Percentiles rank a stretch among this genome's conserved stretches.
phyloP scores from a whole-genome alignment of 2,797 vertebrate genomes.

The Mormyrus hasselquistii region DNA sequence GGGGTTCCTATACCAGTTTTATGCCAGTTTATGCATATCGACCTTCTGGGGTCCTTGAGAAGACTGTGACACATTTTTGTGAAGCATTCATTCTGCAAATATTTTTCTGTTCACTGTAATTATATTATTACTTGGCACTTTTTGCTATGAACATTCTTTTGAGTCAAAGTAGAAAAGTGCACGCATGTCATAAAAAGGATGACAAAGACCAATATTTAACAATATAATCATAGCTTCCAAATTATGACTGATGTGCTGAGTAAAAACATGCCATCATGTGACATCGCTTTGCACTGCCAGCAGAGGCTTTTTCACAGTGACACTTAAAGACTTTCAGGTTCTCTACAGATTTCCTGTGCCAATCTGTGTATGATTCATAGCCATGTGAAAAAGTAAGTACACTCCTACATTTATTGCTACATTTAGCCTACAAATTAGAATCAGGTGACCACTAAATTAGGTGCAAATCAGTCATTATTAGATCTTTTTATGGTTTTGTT shows the following conservation, averaged over 20 bases:
- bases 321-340: not conserved
- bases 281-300: not conserved
- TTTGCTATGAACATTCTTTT: not conserved
- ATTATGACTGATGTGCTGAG: not conserved
- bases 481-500: not conserved
- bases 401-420: not conserved
- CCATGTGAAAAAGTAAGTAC: not conserved
- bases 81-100: not conserved
- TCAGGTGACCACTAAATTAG: not conserved
- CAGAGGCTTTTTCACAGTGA: not conserved
- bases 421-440: not conserved
- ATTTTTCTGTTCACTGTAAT: not conserved
- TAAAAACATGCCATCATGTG: not conserved
- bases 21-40: not conserved
- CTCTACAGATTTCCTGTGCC: not conserved
- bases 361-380: not conserved
- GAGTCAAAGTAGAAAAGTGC: not conserved
- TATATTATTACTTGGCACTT: not conserved
- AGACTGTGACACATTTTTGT: not conserved
- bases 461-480: not conserved
- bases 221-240: not conserved
- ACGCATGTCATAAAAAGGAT: not conserved
- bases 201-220: not conserved
- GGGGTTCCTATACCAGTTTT: not conserved
- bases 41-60: not conserved